phyloP scores from a whole-genome alignment of 2,113 vertebrate genomes.

The Brachyistius frenatus region DNA sequence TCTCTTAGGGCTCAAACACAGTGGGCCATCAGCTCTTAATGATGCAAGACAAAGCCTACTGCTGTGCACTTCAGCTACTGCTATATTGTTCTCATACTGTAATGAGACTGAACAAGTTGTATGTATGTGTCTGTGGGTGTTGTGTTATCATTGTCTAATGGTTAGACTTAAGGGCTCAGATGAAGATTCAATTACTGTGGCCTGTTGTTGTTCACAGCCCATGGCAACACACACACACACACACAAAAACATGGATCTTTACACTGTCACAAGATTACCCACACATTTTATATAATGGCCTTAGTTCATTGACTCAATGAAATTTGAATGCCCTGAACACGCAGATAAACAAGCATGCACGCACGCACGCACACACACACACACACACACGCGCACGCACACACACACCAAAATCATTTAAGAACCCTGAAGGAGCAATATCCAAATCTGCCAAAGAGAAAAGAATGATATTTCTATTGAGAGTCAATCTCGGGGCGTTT shows the following conservation, averaged over 20 bases:
- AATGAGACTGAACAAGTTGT: conserved; percentile 78
- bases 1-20: conserved; percentile 61
- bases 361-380: conserved; percentile 49
- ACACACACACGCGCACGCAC: neutral
- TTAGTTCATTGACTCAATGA: conserved; percentile 75
- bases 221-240: conserved; percentile 64
- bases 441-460: conserved; percentile 83
- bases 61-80: conserved; percentile 64
- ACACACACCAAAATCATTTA: conserved; percentile 78
- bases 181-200: conserved; percentile 85
- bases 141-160: conserved; percentile 76
- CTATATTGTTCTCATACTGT: conserved; percentile 65
- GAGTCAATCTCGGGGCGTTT: conserved; percentile 84
- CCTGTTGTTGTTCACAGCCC: conserved; percentile 83
- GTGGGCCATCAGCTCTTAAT: conserved; percentile 69
- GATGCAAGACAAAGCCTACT: conserved; percentile 66
- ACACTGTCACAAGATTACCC: conserved; percentile 68
- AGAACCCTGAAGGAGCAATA: conserved; percentile 85
- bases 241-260: conserved; percentile 55
- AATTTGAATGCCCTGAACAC: conserved; percentile 76
- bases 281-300: conserved; percentile 69
- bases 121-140: conserved; percentile 28
- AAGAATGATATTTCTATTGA: conserved; percentile 84
- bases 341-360: conserved; percentile 47
- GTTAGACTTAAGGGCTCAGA: conserved; percentile 83